A percentile compares a stretch with the other conserved stretches of the same genome.
Conservation (phyloP, 2,113 vertebrate species). For the Triplophysa dalaica region DNA sequence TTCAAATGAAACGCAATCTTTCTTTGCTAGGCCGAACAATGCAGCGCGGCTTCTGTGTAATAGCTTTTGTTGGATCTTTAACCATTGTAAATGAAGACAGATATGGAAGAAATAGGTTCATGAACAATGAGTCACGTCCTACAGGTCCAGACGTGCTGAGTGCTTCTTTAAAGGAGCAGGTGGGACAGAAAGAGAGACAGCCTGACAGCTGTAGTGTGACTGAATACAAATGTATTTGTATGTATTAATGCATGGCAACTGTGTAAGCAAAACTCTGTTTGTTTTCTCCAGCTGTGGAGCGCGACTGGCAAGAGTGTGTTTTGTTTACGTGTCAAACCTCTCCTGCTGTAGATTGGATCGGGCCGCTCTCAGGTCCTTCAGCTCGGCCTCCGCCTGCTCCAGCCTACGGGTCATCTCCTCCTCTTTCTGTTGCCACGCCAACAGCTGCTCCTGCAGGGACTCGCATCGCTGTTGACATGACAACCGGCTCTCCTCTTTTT, state of each 20-base stretch:
- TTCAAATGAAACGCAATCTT: not conserved
- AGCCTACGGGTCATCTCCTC: slow-evolving; percentile 74
- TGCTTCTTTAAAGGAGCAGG: slow-evolving; percentile 12
- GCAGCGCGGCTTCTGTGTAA: not conserved
- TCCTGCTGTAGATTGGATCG: slow-evolving; percentile 76
- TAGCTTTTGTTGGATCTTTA: slow-evolving; percentile 2
- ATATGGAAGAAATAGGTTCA: slow-evolving; percentile 19
- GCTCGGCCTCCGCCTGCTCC: slow-evolving; percentile 72
- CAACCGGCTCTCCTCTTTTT: slow-evolving; percentile 73
- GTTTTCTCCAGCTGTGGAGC: slow-evolving; percentile 2
- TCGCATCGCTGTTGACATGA: slow-evolving; percentile 68
- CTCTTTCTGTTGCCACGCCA: slow-evolving; percentile 74
- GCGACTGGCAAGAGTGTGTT: slow-evolving; percentile 1
- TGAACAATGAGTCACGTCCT: slow-evolving; percentile 18
- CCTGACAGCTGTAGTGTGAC: slow-evolving; percentile 3
- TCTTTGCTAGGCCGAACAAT: not conserved
- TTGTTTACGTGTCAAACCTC: slow-evolving; percentile 69
- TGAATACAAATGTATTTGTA: not conserved
- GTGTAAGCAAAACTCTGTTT: not conserved
- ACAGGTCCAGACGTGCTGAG: slow-evolving; percentile 12
- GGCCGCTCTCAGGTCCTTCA: slow-evolving; percentile 68
- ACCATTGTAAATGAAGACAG: slow-evolving; percentile 13
- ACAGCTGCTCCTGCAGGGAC: slow-evolving; percentile 75
- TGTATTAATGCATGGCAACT: not conserved
- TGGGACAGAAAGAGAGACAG: not conserved